Base-by-base conservation (phyloP, 2,113 vertebrate species). In the Pelecanus crispus region DNA sequence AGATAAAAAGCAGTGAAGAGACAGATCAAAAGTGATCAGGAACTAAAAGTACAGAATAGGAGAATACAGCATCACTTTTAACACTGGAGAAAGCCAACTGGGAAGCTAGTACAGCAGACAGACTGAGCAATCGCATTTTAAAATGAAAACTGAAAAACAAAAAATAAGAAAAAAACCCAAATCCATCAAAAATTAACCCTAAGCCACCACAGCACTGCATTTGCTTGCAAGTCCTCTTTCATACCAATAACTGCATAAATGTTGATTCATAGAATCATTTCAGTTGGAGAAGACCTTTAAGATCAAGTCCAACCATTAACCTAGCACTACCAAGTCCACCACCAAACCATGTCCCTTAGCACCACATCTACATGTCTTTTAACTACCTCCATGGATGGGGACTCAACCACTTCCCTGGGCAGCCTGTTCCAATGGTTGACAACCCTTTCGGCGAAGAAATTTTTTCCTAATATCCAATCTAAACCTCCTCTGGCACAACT, bases 11-110 rank as follows among this genome's bases (percentile, higher is more conserved):
- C n/a, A 92, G 61, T 45, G 40, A 90, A 59, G 31, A 81, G 59
- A 86, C 71, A 89, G 81, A 86, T 86, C 47, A 94, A 92, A 95
- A 96, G 72, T 26, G 4, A 94, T 91, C 65, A 79, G 70, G 83
- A 95, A 86, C 71, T 91, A 42, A 34, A 73, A 90, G 88, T 74
- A 90, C 90, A 74, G 65, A 96, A 88, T 16, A 80, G 65, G 84
- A 94, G 85, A 95, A 83, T 49, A 75, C 25, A 74, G 72, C 77
- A 86, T 63, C 77, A 58, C 56, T 91, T 96, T 86, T 65, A 89
- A 80, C 49, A 72, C 31, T 58, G 52, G 65, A 73, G 77, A 94
- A 94, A 78, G 62, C 78, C 87, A 95, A 38, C 66, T 73, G 81
- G 70, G 66, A 90, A 86, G 94, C 65, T 0, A 2, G 61, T 26